A percentile compares a stretch with the other conserved stretches of the same genome.
These are phyloP conservation scores for Stichopus horrens DNA, from an alignment of 53 echinoderm and acorn worm species.

Conservation along the genomic window DNA sequence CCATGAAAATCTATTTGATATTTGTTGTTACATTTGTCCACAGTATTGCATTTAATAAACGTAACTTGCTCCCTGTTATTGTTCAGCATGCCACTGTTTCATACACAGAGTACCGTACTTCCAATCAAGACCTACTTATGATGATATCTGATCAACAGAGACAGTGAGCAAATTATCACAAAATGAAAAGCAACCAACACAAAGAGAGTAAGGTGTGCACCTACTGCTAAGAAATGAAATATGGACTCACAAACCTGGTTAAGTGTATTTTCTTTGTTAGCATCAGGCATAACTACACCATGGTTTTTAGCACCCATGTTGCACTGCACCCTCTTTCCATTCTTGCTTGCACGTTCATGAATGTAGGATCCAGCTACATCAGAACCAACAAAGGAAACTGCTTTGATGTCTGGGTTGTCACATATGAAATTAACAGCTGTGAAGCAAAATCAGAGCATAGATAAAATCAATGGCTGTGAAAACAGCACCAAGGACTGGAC, in stretches of 20 bases:
- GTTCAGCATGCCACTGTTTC: no score
- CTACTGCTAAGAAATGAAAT: no score
- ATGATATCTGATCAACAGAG: no score
- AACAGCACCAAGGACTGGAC: not conserved
- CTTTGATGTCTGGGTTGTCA: conserved; percentile 82
- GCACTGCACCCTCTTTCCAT: conserved; percentile 90
- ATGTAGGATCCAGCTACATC: conserved; percentile 92
- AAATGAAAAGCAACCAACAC: no score
- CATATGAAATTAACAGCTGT: conserved; percentile 95
- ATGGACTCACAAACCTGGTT: conserved; percentile 68
- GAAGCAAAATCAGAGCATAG: not conserved
- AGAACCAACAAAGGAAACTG: conserved; percentile 92
- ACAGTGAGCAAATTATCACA: no score
- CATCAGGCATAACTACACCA: conserved; percentile 98
- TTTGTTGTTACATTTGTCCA: no score
- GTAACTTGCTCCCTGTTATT: no score
- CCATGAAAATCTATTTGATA: no score
- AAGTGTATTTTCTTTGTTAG: conserved; percentile 94
- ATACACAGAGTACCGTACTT: no score
- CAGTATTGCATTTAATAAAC: no score
- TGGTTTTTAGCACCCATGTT: conserved; percentile 99
- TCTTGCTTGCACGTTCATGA: conserved; percentile 70
- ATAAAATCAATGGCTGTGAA: not conserved
- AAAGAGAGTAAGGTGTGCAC: no score
- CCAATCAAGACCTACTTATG: no score